Evolutionary conservation across 2,797 vertebrate genomes (phyloP), one percentile per base, ranked within the genome.

Genomic region (Chaetophractus vellerosus): DNA sequence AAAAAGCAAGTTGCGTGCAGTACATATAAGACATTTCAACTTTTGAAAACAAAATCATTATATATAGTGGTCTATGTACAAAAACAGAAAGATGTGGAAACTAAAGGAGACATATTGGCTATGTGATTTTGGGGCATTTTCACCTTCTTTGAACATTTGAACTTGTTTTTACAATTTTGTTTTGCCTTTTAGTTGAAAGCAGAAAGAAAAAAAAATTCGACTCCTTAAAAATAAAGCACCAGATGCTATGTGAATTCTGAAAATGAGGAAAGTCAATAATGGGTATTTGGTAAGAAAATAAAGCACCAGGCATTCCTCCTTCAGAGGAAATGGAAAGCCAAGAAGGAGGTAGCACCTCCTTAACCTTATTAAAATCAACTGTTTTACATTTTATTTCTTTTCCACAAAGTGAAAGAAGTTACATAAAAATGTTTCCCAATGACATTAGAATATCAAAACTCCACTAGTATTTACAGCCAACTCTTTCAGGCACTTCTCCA

Each of bases 181-280:
- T 91, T 87, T 93, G 81, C 79, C 87, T 95, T 93, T 74, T n/a
- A 64, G 50, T 90, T 87, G 57, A 28, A 79, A 83, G 71, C 64
- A 19, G 19, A 36, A 79, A 41, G 19, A 36, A 26, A 80, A 94
- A 76, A 75, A 28, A 86, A 45, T 45, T 45, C 45, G 61, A 11
- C 48, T 94, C 92, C 80, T 95, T 86, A 94, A 95, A 85, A 96
- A 89, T 72, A 85, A 11, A 96, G 85, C 82, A 92, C 92, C 63
- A 95, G 92, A 85, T 95, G 96, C 80, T 81, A 48, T 10, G 78
- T 61, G 71, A 85, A 86, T 81, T 92, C 68, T 94, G 91, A 45
- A 90, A 93, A 85, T 2, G 16, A 94, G 55, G 19, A 41, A 91
- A 75, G 91, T 84, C 89, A 89, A 24, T 55, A 57, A 81, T 31